A percentile compares a stretch with the other conserved stretches of the same genome.
These are phyloP conservation scores for Monopterus albus DNA, from an alignment of 2,113 vertebrate genomes.

Conservation along the genomic window DNA sequence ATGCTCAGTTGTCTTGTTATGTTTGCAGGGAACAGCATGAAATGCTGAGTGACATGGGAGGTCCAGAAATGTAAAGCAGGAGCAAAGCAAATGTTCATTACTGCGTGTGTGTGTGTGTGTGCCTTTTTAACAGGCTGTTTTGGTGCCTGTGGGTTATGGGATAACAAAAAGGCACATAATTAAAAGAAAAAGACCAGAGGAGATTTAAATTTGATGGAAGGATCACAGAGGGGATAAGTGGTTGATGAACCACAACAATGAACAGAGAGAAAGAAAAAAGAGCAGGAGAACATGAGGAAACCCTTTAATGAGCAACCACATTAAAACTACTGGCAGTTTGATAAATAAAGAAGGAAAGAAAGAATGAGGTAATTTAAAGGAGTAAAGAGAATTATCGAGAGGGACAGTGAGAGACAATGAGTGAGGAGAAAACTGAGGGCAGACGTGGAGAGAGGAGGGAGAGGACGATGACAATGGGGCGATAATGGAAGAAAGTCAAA, in stretches of 20 bases:
- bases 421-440: background rate
- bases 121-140: background rate
- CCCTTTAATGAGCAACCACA: conserved; percentile 40
- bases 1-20: too few relatives aligned
- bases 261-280: background rate
- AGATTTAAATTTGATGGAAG: conserved; percentile 32
- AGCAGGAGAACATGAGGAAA: conserved; percentile 13
- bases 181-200: conserved; percentile 14
- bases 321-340: conserved; percentile 43
- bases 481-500: background rate
- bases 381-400: background rate
- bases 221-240: conserved; percentile 34
- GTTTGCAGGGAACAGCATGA: too few relatives aligned
- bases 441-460: background rate
- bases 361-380: conserved; percentile 2
- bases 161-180: conserved; percentile 6
- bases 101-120: conserved; percentile 3
- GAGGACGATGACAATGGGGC: too few relatives aligned
- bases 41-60: too few relatives aligned
- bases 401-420: background rate
- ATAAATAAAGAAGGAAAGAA: conserved; percentile 7
- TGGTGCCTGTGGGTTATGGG: conserved; percentile 52
- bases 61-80: too few relatives aligned
- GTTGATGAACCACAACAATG: conserved; percentile 48
- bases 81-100: too few relatives aligned